Conservation (phyloP, 2,888 invertebrate species). For the Hyposoter dolosus region DNA sequence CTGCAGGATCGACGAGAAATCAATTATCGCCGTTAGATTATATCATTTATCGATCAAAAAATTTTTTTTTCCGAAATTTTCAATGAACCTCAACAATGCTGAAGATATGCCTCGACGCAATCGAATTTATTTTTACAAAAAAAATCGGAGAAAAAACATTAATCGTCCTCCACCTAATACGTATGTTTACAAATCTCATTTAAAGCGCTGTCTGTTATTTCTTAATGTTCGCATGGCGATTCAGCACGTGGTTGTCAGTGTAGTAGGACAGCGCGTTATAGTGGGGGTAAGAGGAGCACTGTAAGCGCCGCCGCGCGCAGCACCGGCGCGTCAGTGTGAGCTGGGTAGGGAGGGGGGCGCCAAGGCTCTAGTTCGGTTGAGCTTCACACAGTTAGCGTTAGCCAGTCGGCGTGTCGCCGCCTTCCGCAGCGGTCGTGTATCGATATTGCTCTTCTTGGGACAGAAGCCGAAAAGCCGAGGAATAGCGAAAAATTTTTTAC, state of each 20-base stretch:
- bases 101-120: neutral
- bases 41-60: neutral
- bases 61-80: neutral
- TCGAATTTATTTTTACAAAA: neutral
- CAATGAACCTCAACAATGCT: neutral
- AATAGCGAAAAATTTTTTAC: neutral
- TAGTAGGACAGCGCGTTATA: neutral
- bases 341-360: conserved; percentile 31
- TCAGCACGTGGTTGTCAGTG: conserved; percentile 21
- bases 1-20: neutral
- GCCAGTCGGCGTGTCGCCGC: conserved; percentile 34
- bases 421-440: neutral
- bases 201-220: neutral
- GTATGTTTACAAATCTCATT: neutral
- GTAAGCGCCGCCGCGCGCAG: neutral
- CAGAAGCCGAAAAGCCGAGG: neutral
- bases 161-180: neutral
- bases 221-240: neutral
- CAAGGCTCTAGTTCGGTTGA: neutral
- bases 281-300: neutral
- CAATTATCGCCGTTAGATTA: neutral
- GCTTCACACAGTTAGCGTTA: neutral
- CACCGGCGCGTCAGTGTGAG: conserved; percentile 27
- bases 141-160: neutral
- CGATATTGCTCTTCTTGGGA: neutral